These are phyloP conservation scores for Ptychochromis oligacanthus DNA, from an alignment of 2,113 vertebrate species.

Conservation along the genomic window DNA sequence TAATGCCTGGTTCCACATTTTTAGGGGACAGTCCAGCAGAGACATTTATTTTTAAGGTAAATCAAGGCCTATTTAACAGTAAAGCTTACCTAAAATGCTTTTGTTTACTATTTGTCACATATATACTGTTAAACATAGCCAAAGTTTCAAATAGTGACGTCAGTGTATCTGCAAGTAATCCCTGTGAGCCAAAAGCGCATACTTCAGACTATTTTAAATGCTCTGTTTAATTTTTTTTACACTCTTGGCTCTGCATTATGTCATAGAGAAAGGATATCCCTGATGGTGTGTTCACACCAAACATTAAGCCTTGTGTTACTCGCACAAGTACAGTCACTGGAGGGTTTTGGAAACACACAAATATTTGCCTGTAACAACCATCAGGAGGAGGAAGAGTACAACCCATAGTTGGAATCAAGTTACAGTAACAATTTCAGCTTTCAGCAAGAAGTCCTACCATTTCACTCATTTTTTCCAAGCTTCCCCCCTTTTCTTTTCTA, in stretches of 20 bases:
- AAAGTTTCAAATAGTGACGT: too few relatives aligned
- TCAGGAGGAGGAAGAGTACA: background rate
- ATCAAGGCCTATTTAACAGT: background rate
- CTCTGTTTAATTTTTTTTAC: background rate
- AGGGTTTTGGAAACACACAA: background rate
- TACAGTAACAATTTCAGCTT: background rate
- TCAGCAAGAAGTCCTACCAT: fast-evolving
- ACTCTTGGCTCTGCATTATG: background rate
- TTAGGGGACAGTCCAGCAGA: background rate
- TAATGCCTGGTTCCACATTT: background rate
- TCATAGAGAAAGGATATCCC: background rate
- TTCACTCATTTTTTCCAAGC: background rate
- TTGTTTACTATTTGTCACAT: background rate
- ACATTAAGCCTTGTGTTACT: background rate
- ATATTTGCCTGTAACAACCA: background rate
- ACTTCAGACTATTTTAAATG: background rate
- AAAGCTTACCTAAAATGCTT: background rate
- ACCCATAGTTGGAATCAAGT: background rate
- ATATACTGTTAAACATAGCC: too few relatives aligned
- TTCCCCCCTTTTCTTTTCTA: background rate
- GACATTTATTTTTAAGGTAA: background rate
- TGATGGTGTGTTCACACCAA: background rate
- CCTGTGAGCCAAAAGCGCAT: background rate
- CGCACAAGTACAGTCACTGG: background rate
- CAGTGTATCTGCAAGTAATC: background rate